These are phyloP conservation scores for Mylabris sibirica DNA, from an alignment of 2,888 invertebrate genomes.

Conservation along the genomic window DNA sequence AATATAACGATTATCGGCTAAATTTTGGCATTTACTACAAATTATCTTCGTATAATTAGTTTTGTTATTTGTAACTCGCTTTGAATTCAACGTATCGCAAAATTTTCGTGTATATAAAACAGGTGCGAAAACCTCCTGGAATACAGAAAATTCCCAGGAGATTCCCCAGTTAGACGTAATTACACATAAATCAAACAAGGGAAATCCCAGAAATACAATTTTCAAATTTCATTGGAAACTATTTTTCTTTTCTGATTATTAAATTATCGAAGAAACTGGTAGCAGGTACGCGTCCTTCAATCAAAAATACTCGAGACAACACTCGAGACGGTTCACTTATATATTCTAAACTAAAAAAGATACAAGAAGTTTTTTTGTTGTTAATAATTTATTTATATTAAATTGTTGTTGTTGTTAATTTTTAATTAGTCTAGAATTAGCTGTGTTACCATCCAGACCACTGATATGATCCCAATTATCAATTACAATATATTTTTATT, in stretches of 20 bases:
- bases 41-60: no score
- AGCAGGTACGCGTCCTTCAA: neutral
- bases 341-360: neutral
- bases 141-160: no score
- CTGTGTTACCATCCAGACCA: conserved; percentile 20
- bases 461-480: conserved; percentile 22
- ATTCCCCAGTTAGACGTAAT: no score
- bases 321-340: conserved; percentile 3
- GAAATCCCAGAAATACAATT: neutral
- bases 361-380: neutral
- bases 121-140: no score
- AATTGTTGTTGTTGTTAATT: neutral
- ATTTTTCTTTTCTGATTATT: neutral
- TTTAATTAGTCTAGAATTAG: conserved; percentile 33
- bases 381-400: neutral
- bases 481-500: conserved; percentile 26
- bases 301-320: conserved; percentile 7
- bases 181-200: neutral
- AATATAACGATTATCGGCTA: no score
- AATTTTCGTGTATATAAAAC: no score
- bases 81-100: no score
- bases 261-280: neutral
- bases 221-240: neutral
- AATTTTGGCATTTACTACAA: no score
- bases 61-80: no score